Conservation (phyloP, 2,113 vertebrate species). For the Bos taurus region ARS-UCD2.0 NC_037338.1:1068501-1069000, state of each 20-base stretch:
- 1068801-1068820: not conserved
- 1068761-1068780: not conserved
- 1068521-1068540: not conserved
- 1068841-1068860: not conserved
- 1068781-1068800: not conserved
- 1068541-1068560: not conserved
- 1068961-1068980: not conserved
- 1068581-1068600: not conserved
- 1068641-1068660: not conserved
- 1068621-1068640: not conserved
- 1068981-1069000: not conserved
- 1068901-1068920: not conserved
- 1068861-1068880: not conserved
- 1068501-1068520: not conserved
- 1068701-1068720: not conserved
- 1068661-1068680: not conserved
- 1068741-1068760: not conserved
- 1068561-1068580: fast-evolving
- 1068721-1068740: not conserved
- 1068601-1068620: not conserved
- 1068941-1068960: not conserved
- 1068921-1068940: not conserved
- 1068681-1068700: not conserved
- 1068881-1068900: not conserved
- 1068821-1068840: not conserved